A percentile compares a stretch with the other conserved stretches of the same genome.
Evolutionary conservation across 2,888 invertebrate genomes (phyloP).

Genomic region (Drosophila demipolita): DNA sequence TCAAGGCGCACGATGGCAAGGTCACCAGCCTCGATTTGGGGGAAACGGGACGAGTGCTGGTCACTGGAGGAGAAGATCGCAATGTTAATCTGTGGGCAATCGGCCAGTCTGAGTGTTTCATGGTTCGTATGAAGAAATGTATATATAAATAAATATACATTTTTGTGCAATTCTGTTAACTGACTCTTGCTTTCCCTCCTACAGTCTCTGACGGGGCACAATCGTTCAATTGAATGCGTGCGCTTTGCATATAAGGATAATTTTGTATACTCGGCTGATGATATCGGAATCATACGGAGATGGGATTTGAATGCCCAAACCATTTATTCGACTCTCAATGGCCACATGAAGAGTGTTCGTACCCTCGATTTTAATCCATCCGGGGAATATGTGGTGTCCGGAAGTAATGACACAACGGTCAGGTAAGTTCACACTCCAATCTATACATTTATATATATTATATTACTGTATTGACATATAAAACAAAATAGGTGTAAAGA

Average conservation of each 20-base stretch:
- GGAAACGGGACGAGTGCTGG: conserved; percentile 85
- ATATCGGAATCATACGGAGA: conserved; percentile 96
- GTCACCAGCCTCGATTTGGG: conserved; percentile 85
- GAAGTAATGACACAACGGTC: conserved; percentile 94
- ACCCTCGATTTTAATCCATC: conserved; percentile 98
- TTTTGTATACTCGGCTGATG: conserved; percentile 97
- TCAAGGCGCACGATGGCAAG: conserved; percentile 84
- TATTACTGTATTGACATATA: not conserved
- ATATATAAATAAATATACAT: not conserved
- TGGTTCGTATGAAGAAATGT: conserved; percentile 87
- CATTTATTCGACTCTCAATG: conserved; percentile 84
- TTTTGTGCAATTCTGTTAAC: not conserved
- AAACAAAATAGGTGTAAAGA: not conserved
- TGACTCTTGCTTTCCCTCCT: conserved; percentile 47
- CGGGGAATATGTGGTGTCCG: conserved; percentile 96
- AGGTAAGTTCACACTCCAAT: conserved; percentile 73
- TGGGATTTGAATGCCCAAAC: conserved; percentile 95
- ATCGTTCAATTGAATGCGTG: conserved; percentile 97
- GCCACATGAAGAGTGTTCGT: conserved; percentile 92
- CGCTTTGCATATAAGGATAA: conserved; percentile 97
- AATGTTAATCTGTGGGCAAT: conserved; percentile 99
- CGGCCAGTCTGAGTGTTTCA: conserved; percentile 96
- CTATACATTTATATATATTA: not conserved
- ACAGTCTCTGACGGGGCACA: conserved; percentile 96
- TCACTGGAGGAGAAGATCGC: conserved; percentile 96